Evolutionary conservation across 2,797 vertebrate genomes (phyloP).

Genomic region (Monodelphis domestica): DNA sequence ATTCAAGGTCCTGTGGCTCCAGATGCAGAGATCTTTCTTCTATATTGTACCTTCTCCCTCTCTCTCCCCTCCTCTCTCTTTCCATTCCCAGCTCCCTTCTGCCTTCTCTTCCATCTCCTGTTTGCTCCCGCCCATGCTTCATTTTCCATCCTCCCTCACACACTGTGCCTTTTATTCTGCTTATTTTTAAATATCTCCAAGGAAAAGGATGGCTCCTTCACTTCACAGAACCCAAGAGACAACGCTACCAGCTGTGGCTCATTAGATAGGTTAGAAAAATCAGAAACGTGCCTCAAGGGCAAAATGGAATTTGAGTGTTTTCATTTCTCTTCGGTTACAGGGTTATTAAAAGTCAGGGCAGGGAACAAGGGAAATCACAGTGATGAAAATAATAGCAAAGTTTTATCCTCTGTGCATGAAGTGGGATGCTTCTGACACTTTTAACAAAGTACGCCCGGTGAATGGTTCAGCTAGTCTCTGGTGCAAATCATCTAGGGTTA

Average conservation of each 20-base stretch:
- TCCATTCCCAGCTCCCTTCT: neutral
- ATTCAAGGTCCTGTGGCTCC: neutral
- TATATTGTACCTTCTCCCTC: neutral
- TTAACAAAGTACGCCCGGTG: neutral
- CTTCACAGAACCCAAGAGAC: neutral
- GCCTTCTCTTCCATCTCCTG: neutral
- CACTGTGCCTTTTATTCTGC: neutral
- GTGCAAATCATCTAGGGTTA: neutral
- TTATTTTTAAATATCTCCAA: constrained; percentile 57
- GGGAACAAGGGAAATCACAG: neutral
- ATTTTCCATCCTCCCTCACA: neutral
- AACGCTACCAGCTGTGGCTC: constrained; percentile 34
- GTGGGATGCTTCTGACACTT: neutral
- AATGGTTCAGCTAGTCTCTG: neutral
- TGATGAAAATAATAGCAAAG: neutral
- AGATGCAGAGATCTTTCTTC: neutral
- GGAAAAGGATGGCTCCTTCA: constrained; percentile 3
- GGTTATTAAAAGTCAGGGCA: neutral
- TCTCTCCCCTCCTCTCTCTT: neutral
- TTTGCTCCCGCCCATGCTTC: too few species aligned
- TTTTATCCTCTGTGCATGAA: neutral
- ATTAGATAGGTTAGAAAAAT: neutral
- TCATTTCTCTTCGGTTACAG: constrained; percentile 7
- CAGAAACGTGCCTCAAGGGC: neutral
- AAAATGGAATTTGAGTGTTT: neutral